phyloP scores from a whole-genome alignment of 2,113 vertebrate species.

The Riparia riparia region DNA sequence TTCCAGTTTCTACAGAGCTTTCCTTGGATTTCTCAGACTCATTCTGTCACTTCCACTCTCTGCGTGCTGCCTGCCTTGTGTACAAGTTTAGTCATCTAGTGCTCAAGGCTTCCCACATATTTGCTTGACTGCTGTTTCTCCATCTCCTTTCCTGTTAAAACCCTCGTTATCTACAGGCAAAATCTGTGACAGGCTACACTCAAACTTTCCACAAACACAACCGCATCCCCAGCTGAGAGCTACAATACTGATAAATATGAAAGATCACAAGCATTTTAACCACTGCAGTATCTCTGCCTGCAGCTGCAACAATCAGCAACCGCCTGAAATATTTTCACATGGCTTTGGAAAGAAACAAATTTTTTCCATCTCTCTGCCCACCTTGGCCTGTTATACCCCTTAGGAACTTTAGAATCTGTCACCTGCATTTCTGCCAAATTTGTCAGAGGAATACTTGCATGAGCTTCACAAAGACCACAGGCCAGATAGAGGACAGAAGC shows the following conservation, averaged over 20 bases:
- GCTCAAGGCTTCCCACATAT: not conserved
- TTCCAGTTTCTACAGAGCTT: not conserved
- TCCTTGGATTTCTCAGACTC: not conserved
- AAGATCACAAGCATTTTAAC: not conserved
- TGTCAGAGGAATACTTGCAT: not conserved
- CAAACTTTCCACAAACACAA: not conserved
- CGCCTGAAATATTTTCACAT: fast-evolving
- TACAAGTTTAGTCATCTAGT: not conserved
- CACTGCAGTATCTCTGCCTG: not conserved
- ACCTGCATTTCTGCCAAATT: not conserved
- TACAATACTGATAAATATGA: not conserved
- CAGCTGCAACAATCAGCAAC: not conserved
- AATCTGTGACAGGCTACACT: not conserved
- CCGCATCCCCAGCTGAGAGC: fast-evolving
- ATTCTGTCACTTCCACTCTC: slow-evolving; percentile 31
- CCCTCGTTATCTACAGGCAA: not conserved
- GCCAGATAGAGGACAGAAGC: not conserved
- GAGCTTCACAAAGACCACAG: not conserved
- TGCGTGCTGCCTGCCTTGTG: not conserved
- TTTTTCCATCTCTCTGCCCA: not conserved
- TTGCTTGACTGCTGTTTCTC: not conserved
- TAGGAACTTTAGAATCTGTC: not conserved
- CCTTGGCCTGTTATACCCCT: not conserved
- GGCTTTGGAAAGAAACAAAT: not conserved
- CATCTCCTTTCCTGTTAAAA: not conserved